Base-by-base conservation (phyloP, 2,113 vertebrate genomes). In the Neopipo cinnamomea region DNA sequence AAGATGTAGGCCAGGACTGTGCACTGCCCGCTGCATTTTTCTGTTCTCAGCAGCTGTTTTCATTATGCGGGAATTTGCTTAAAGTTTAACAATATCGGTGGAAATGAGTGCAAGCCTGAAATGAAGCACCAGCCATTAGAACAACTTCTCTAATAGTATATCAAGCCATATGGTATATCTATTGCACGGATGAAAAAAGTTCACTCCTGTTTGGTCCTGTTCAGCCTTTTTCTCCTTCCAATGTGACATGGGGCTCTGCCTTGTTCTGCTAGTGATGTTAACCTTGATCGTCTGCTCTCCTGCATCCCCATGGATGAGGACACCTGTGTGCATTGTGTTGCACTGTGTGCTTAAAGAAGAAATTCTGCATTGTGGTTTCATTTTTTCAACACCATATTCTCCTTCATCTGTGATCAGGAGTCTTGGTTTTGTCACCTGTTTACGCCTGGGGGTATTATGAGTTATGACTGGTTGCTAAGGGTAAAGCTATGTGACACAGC, bases 401-500 rank as follows among this genome's bases (percentile, higher is more conserved):
- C 46, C 42, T 85, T 93, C 0, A 0, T 28, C 18, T 11, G 14
- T 62, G 67, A 50, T 42, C 33, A 19, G 33, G 14, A 82, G 39
- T 62, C 20, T 74, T 2, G 10, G 28, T 91, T 91, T 59, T 80
- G 42, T 53, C 66, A 90, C 44, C 31, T 49, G 31, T 68, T 91
- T 73, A 8, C 66, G 49, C 28, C 70, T 85, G 37, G 11, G 22
- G 30, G 19, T 24, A 0, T 79, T 88, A 63, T 13, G 52, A 91
- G 55, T 68, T 87, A 18, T 0, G 3, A 18, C 4, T 66, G 7
- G 3, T 74, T 89, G 52, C 23, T 72, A n/a, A 88, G 33, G 44
- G 61, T 79, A 52, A 59, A 91, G 24, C 8, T 65, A 12, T 1
- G 4, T 23, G 62, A n/a, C 5, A 3, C 0, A 0, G 15, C 41